phyloP scores from a whole-genome alignment of 2,888 invertebrate genomes.

The Octonoba sinensis region DNA sequence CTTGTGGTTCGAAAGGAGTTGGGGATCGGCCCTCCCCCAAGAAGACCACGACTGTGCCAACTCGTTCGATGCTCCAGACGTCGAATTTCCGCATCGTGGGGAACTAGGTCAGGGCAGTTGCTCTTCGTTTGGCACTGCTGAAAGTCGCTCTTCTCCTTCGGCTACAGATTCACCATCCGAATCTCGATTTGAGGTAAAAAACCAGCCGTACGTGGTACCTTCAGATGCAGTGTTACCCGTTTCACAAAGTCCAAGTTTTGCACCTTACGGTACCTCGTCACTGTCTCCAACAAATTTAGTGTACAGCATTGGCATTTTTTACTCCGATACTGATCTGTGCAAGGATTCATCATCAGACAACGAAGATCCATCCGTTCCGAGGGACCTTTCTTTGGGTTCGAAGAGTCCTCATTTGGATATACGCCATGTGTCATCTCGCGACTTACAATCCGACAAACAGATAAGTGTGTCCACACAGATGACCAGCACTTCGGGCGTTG shows the following conservation, averaged over 20 bases:
- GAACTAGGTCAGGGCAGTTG: conserved; percentile 36
- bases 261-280: background rate
- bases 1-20: conserved; percentile 48
- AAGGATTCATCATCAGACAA: background rate
- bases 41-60: conserved; percentile 6
- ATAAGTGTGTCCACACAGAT: conserved; percentile 11
- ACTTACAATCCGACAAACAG: conserved; percentile 28
- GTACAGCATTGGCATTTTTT: conserved; percentile 64
- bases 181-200: no score
- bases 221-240: background rate
- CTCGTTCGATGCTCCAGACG: background rate
- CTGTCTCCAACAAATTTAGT: conserved; percentile 16
- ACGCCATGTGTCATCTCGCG: background rate
- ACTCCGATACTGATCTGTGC: conserved; percentile 63
- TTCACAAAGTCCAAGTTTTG: background rate
- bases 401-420: background rate
- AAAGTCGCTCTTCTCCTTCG: no score
- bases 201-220: no score
- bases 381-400: background rate
- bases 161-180: no score
- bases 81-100: conserved; percentile 15
- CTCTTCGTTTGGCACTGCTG: no score
- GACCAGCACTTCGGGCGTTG: conserved; percentile 5
- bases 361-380: conserved; percentile 3
- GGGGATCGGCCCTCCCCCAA: conserved; percentile 28